Evolutionary conservation across 2,888 invertebrate genomes (phyloP), one percentile per base, ranked within the genome.

Genomic region (Epinotia ramella): DNA sequence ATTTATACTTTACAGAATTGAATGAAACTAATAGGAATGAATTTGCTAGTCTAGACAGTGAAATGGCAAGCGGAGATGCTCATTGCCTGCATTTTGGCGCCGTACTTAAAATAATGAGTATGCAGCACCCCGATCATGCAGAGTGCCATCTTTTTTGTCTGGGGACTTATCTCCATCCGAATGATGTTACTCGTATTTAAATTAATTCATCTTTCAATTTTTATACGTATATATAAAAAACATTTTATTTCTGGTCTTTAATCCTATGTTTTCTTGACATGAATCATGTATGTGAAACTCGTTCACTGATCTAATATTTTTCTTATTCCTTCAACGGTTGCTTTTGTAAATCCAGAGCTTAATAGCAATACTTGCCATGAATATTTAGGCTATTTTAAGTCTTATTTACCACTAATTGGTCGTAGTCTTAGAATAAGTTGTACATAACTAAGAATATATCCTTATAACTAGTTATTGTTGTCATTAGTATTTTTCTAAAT

Each of bases 371-470:
- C 84, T 84, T 84, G 84, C 84, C 83, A 82, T 83, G 80, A 76
- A 79, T 78, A 78, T 78, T 79, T 80, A 76, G 78, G 78, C 75
- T 80, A 77, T 79, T 79, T 77, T 80, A 80, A 84, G 87, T 88
- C 87, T 81, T 83, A 84, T 87, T 88, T 88, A 89, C 89, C 88
- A 88, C 82, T 88, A 85, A 83, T 81, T 79, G 78, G 76, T 81
- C 79, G 73, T 79, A 74, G 53, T 76, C 78, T 79, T 71, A 79
- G 68, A 80, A 78, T 80, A 76, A 60, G 62, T 46, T 75, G 68
- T 74, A 75, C 65, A 77, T 68, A 73, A 46, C n/a, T 68, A 59
- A 65, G 33, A 28, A 65, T 70, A 33, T 46, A 18, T 59, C 53
- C 16, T n/a, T 16, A n/a, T n/a, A 53, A 13, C n/a, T 53, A 63